phyloP scores from a whole-genome alignment of 2,888 invertebrate species.

The Drosophila hamatofila region DNA sequence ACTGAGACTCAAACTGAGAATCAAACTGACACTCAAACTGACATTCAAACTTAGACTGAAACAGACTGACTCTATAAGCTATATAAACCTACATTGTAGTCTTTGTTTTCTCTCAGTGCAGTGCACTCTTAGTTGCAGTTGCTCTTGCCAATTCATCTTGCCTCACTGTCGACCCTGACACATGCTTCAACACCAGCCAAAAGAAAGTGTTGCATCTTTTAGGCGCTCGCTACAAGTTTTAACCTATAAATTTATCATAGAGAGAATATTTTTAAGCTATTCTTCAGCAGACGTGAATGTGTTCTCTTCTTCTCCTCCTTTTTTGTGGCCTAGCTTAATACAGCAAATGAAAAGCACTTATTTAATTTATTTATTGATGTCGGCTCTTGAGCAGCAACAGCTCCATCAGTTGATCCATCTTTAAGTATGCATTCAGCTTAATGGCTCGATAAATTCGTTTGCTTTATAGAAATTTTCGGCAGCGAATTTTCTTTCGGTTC shows the following conservation, averaged over 20 bases:
- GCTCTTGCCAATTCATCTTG: slow-evolving; percentile 11
- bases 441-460: slow-evolving; percentile 13
- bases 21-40: no score
- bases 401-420: neutral
- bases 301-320: slow-evolving; percentile 1
- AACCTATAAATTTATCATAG: slow-evolving; percentile 59
- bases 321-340: slow-evolving; percentile 12
- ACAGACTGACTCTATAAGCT: neutral
- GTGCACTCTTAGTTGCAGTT: slow-evolving; percentile 28
- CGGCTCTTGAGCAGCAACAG: neutral
- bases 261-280: slow-evolving; percentile 54
- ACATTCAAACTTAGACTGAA: no score
- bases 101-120: slow-evolving; percentile 14
- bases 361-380: slow-evolving; percentile 28
- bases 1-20: no score
- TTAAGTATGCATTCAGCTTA: slow-evolving; percentile 1
- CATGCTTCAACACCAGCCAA: slow-evolving; percentile 59
- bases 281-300: slow-evolving; percentile 30
- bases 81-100: no score
- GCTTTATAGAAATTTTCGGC: neutral
- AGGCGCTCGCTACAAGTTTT: slow-evolving; percentile 41
- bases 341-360: slow-evolving; percentile 35
- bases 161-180: slow-evolving; percentile 8
- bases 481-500: slow-evolving; percentile 40
- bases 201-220: slow-evolving; percentile 62